Conservation (phyloP, 2,888 invertebrate species). For the Chironomus riparius region DNA sequence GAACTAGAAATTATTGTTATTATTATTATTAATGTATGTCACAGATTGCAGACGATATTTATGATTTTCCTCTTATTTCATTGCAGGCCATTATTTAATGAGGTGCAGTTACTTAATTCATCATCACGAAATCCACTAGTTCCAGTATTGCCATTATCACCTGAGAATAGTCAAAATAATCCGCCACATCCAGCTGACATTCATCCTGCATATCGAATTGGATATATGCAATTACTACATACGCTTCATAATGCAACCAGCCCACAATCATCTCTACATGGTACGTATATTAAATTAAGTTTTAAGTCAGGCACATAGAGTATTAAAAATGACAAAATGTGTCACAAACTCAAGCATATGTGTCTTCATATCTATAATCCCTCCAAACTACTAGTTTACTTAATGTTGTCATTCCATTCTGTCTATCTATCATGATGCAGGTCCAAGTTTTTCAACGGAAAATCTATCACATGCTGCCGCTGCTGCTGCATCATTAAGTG, state of each 20-base stretch:
- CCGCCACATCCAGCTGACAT: conserved; percentile 46
- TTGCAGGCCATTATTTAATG: conserved; percentile 38
- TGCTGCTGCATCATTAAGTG: conserved; percentile 29
- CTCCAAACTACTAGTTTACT: too few relatives aligned
- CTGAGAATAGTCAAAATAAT: conserved; percentile 44
- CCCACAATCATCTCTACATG: conserved; percentile 59
- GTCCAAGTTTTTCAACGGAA: conserved; percentile 53
- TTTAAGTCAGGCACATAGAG: too few relatives aligned
- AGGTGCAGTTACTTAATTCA: conserved; percentile 41
- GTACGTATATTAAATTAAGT: conserved; percentile 42
- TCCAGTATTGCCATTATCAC: conserved; percentile 43
- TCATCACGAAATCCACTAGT: conserved; percentile 43
- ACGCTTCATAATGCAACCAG: conserved; percentile 56
- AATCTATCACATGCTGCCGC: conserved; percentile 43
- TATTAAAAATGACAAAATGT: too few relatives aligned
- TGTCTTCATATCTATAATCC: not conserved
- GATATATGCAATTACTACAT: conserved; percentile 71
- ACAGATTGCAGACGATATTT: not conserved
- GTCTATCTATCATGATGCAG: conserved; percentile 36
- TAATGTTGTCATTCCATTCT: conserved; percentile 33
- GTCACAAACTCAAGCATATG: too few relatives aligned
- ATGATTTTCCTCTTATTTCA: not conserved
- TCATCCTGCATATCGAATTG: conserved; percentile 62
- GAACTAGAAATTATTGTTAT: conserved; percentile 1
- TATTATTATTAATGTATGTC: not conserved